Conservation (phyloP, 1,140 invertebrate genomes). For the Mamestra configurata region DNA sequence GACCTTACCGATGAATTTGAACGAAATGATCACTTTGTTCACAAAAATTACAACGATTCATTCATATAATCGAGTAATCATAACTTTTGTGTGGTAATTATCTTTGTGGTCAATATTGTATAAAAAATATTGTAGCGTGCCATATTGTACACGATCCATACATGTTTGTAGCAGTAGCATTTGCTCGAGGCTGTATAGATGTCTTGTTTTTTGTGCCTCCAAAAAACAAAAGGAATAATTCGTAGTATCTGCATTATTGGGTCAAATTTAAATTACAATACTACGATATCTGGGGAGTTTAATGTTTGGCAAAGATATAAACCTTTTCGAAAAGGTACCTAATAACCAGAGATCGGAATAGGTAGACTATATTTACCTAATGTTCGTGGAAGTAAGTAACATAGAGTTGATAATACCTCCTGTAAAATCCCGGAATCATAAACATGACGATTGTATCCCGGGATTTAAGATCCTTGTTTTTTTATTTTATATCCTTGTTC, state of each 20-base stretch:
- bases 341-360: too few species aligned
- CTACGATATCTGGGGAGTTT: too few species aligned
- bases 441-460: too few species aligned
- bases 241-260: not conserved
- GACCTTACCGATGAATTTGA: slow-evolving; percentile 39
- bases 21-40: slow-evolving; percentile 44
- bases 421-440: too few species aligned
- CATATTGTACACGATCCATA: not conserved
- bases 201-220: not conserved
- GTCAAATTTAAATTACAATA: not conserved
- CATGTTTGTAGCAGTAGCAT: not conserved
- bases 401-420: too few species aligned
- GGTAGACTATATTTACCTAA: too few species aligned
- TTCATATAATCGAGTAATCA: slow-evolving; percentile 22
- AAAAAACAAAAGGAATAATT: not conserved
- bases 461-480: too few species aligned
- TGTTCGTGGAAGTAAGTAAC: too few species aligned
- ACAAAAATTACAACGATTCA: slow-evolving; percentile 41
- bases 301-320: too few species aligned
- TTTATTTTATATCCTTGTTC: too few species aligned
- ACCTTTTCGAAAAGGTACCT: too few species aligned
- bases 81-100: slow-evolving; percentile 24
- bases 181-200: not conserved
- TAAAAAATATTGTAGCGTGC: not conserved
- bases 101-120: not conserved